A percentile compares a stretch with the other conserved stretches of the same genome.
Conservation (phyloP, 2,113 vertebrate genomes). For the Elachura formosa region DNA sequence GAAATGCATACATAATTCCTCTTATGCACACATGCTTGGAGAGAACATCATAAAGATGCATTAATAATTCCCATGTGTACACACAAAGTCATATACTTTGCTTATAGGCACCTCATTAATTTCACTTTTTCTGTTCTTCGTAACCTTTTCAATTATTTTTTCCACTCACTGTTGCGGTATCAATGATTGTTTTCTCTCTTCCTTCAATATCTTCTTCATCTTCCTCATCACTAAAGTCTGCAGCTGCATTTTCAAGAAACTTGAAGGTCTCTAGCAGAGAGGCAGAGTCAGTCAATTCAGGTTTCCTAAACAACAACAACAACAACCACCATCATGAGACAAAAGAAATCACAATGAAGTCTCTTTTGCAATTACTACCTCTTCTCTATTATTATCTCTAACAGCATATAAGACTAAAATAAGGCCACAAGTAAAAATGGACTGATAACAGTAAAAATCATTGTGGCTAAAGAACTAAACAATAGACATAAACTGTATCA, state of each 20-base stretch:
- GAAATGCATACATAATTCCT: background rate
- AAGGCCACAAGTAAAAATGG: background rate
- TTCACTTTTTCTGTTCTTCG: constrained; percentile 47
- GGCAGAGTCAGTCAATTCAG: constrained; percentile 86
- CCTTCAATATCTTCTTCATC: constrained; percentile 93
- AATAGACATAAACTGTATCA: background rate
- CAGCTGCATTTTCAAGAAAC: constrained; percentile 90
- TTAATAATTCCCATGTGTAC: constrained; percentile 32
- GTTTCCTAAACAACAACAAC: constrained; percentile 79
- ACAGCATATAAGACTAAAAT: background rate
- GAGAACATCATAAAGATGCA: constrained; percentile 40
- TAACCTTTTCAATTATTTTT: constrained; percentile 61
- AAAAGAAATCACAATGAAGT: background rate
- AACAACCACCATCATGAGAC: background rate
- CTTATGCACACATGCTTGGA: constrained; percentile 26
- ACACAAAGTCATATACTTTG: constrained; percentile 36
- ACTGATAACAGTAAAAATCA: background rate
- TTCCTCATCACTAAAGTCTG: constrained; percentile 94
- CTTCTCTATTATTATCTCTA: background rate
- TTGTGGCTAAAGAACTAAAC: background rate
- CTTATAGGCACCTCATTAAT: constrained; percentile 41
- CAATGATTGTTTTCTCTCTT: constrained; percentile 84
- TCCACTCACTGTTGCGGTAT: constrained; percentile 87
- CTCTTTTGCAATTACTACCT: background rate
- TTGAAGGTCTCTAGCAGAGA: constrained; percentile 90